Evolutionary conservation across 1,140 invertebrate genomes (phyloP).

Genomic region (Chymomyza costata): DNA sequence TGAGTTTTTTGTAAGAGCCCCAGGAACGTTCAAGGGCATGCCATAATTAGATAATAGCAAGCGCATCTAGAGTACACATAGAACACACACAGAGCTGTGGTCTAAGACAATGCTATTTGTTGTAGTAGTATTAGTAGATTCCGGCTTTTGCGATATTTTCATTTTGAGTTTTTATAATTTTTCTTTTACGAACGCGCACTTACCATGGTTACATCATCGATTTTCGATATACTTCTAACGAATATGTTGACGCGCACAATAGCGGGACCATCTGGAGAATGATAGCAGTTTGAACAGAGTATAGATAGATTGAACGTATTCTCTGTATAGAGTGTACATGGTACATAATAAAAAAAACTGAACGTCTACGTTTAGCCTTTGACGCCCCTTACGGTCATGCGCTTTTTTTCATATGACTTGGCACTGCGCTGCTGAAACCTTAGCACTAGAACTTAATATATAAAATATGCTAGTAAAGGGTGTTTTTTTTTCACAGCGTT

Average conservation of each 20-base stretch:
- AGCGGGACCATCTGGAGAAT: constrained; percentile 88
- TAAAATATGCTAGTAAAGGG: constrained; percentile 34
- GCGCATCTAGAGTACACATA: too few relatives aligned
- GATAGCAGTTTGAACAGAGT: constrained; percentile 36
- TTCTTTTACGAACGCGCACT: constrained; percentile 77
- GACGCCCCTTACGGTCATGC: background rate
- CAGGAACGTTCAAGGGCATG: constrained; percentile 13
- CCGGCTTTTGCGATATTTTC: background rate
- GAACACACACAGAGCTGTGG: constrained; percentile 9
- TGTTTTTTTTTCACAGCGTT: too few relatives aligned
- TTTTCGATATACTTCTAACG: constrained; percentile 98
- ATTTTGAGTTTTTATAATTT: constrained; percentile 22
- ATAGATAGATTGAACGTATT: constrained; percentile 75
- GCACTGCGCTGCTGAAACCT: constrained; percentile 1
- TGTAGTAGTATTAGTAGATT: constrained; percentile 9
- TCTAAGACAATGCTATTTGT: constrained; percentile 14
- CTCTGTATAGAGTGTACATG: constrained; percentile 43
- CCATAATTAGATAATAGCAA: too few relatives aligned
- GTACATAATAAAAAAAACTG: constrained; percentile 57
- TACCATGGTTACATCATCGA: constrained; percentile 99
- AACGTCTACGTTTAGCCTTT: constrained; percentile 35
- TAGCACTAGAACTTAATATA: constrained; percentile 32
- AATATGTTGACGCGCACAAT: constrained; percentile 97
- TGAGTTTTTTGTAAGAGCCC: too few relatives aligned
- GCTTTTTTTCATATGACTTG: constrained; percentile 2